phyloP scores from a whole-genome alignment of 2,113 vertebrate genomes.

The Mugil cephalus region DNA sequence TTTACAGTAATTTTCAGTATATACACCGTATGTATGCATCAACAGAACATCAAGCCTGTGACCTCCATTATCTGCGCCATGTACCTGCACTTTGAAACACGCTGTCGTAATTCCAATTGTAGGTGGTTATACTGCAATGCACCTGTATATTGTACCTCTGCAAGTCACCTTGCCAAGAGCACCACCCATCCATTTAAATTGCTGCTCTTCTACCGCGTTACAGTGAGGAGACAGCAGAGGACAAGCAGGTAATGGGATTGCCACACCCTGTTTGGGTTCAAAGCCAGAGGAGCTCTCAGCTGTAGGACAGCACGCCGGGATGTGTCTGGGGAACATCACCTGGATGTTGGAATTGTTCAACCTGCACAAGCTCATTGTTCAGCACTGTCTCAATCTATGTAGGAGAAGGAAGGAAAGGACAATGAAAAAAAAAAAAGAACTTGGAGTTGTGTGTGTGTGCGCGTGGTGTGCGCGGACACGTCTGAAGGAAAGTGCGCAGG shows the following conservation, averaged over 20 bases:
- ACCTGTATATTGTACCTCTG: constrained; percentile 22
- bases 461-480: not conserved
- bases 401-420: constrained; percentile 20
- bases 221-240: constrained; percentile 66
- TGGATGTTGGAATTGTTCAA: constrained; percentile 51
- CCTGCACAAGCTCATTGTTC: constrained; percentile 58
- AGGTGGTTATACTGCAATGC: constrained; percentile 41
- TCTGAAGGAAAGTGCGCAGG: constrained; percentile 4
- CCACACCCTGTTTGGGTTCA: constrained; percentile 71
- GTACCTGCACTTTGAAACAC: constrained; percentile 40
- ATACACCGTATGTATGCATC: not conserved
- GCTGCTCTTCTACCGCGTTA: constrained; percentile 31
- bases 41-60: constrained; percentile 15
- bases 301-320: constrained; percentile 57
- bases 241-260: constrained; percentile 78
- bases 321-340: constrained; percentile 64
- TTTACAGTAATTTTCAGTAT: too few species aligned
- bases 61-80: constrained; percentile 49
- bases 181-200: constrained; percentile 66
- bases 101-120: constrained; percentile 30
- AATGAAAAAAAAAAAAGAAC: constrained; percentile 12
- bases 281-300: constrained; percentile 50
- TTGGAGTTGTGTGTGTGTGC: not conserved
- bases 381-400: constrained; percentile 38
- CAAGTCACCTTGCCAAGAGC: constrained; percentile 65